Base-by-base conservation (phyloP, 1,140 invertebrate genomes). In the Temnothorax longispinosus region DNA sequence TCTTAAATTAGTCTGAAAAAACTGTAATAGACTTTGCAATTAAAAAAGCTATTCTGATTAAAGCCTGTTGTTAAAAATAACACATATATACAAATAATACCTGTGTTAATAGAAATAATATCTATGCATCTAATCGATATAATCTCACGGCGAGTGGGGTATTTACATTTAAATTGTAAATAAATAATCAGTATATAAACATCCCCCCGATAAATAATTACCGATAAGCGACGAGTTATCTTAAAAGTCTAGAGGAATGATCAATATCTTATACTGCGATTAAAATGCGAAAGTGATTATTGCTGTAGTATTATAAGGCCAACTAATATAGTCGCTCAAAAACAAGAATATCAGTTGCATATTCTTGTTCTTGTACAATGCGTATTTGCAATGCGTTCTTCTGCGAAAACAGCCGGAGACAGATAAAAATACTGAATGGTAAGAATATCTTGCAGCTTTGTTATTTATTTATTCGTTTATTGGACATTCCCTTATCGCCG, bases 401-500 rank as follows among this genome's bases (percentile, higher is more conserved):
- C 47, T 38, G 4, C 27, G 5, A 50, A 64, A 52, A 11, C 32
- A 35, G 27, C n/a, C 32, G 52, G 11, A 41, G 35, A 64, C 13
- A 74, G 85, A 87, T 89, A 89, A 87, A 56, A 18, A 52, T 41
- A 60, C 50, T 88, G 71, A 56, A 32, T 38, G 8, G 10, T 62
- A 50, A 62, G 11, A 87, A 62, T 82, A 64, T 81, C 47, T 80
- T 38, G 41, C 4, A 67, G 4, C 44, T 65, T 64, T 78, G 65
- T 84, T 84, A 67, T 74, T 89, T 90, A 86, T 89, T 91, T 91
- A 90, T 69, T 89, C 47, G 69, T 58, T 75, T 58, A 75, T 62
- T 86, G 85, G 86, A 89, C 62, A 65, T 85, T 35, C 47, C n/a
- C 72, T 91, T 91, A 91, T 91, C 89, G 87, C 64, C n/a, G 10